Percentiles rank a stretch among this genome's conserved stretches.
These are phyloP conservation scores for Orycteropus afer DNA, from an alignment of 2,113 vertebrate genomes.

Conservation along the genomic window DNA sequence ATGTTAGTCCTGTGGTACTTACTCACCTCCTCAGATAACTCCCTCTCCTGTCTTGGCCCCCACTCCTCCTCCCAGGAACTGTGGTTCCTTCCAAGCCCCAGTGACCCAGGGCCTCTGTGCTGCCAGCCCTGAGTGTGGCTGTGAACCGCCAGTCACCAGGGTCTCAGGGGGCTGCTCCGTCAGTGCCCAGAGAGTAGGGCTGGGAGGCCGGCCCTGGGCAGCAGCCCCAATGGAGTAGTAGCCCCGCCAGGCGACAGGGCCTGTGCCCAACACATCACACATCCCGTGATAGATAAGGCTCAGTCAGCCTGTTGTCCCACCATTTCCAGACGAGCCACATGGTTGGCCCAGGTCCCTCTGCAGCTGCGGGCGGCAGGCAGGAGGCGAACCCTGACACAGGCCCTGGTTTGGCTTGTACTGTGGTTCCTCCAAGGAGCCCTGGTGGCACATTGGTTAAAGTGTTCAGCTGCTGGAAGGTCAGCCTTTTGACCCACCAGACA, in stretches of 20 bases:
- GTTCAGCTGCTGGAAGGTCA: too few relatives aligned
- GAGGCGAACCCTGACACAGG: background rate
- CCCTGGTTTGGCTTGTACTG: background rate
- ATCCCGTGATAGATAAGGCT: too few relatives aligned
- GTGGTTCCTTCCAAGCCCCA: background rate
- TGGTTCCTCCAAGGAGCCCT: background rate
- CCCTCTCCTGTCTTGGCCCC: too few relatives aligned
- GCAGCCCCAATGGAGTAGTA: too few relatives aligned
- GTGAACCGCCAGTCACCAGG: background rate
- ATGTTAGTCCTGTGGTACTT: background rate
- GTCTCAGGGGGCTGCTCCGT: background rate
- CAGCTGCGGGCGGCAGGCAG: background rate
- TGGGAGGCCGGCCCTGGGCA: too few relatives aligned
- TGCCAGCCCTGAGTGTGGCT: too few relatives aligned
- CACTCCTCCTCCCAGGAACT: background rate
- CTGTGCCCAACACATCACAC: too few relatives aligned
- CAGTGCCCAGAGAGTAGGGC: background rate
- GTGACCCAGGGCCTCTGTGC: background rate
- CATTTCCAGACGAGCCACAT: background rate
- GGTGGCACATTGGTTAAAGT: too few relatives aligned
- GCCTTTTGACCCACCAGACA: too few relatives aligned
- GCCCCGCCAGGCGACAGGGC: background rate
- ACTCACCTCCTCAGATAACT: background rate
- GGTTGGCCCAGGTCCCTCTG: background rate
- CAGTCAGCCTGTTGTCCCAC: background rate